phyloP scores from a whole-genome alignment of 1,140 invertebrate genomes.

The Cylas formicarius region DNA sequence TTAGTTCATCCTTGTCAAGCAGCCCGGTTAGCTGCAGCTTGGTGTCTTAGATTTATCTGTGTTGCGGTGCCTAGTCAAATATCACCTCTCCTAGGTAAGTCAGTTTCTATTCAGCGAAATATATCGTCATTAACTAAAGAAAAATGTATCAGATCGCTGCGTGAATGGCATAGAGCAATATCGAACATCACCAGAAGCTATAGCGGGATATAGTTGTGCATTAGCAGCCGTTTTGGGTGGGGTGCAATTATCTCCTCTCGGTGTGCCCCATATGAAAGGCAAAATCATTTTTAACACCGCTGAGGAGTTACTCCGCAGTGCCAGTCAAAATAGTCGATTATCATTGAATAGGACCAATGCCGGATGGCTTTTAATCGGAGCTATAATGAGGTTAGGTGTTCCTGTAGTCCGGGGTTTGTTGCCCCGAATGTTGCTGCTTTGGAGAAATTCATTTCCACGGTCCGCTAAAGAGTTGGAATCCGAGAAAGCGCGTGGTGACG shows the following conservation, averaged over 20 bases:
- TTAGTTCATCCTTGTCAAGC: constrained; percentile 89
- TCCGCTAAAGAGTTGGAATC: constrained; percentile 93
- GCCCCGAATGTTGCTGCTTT: constrained; percentile 88
- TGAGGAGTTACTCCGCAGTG: constrained; percentile 92
- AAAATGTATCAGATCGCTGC: constrained; percentile 60
- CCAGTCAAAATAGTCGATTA: constrained; percentile 93
- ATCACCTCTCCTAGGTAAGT: constrained; percentile 67
- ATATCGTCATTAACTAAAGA: background rate
- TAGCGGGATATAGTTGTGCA: constrained; percentile 89
- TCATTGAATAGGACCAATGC: constrained; percentile 92
- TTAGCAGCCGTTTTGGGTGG: constrained; percentile 88
- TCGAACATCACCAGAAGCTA: constrained; percentile 86
- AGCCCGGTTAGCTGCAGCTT: constrained; percentile 85
- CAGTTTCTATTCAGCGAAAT: background rate
- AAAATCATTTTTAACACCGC: constrained; percentile 96
- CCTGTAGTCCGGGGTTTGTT: constrained; percentile 83
- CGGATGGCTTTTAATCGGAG: constrained; percentile 94
- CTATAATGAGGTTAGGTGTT: constrained; percentile 89
- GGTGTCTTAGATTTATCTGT: constrained; percentile 88
- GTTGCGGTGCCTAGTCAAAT: constrained; percentile 89
- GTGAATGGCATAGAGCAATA: constrained; percentile 81
- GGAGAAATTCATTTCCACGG: constrained; percentile 96
- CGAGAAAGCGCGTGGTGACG: constrained; percentile 94
- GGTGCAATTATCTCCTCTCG: constrained; percentile 82
- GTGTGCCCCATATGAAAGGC: constrained; percentile 92